Evolutionary conservation across 2,113 vertebrate genomes (phyloP).

Genomic region (Hemiscyllium ocellatum): DNA sequence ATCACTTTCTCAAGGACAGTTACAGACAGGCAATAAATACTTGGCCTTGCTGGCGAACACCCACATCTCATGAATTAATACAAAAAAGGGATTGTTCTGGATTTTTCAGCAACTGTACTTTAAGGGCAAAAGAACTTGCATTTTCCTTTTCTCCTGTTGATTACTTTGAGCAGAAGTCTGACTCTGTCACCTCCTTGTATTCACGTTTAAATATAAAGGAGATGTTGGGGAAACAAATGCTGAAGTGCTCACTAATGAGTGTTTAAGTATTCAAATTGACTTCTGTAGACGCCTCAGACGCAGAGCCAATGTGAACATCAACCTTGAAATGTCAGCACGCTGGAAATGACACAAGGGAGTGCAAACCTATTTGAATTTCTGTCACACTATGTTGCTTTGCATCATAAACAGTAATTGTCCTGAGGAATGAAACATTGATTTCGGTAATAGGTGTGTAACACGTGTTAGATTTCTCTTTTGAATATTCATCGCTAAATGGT

Average conservation of each 20-base stretch:
- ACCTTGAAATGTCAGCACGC: slow-evolving; percentile 37
- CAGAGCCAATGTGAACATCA: background rate
- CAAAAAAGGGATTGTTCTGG: background rate
- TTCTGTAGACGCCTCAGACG: background rate
- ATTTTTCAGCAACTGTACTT: background rate
- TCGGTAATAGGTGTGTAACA: background rate
- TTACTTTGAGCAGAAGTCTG: background rate
- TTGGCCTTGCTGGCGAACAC: too few relatives aligned
- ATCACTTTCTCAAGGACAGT: too few relatives aligned
- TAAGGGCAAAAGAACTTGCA: background rate
- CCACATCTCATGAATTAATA: too few relatives aligned
- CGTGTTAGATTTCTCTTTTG: background rate
- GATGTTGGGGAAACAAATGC: background rate
- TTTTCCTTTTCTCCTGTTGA: background rate
- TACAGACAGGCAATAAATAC: too few relatives aligned
- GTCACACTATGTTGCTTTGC: slow-evolving; percentile 2
- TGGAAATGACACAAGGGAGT: background rate
- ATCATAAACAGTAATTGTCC: slow-evolving; percentile 35
- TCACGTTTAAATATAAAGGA: background rate
- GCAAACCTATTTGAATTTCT: slow-evolving; percentile 30
- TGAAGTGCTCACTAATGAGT: slow-evolving; percentile 24
- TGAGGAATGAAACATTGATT: slow-evolving; percentile 29
- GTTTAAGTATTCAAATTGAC: slow-evolving; percentile 34
- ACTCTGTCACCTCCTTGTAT: background rate
- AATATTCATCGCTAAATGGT: background rate